phyloP scores from a whole-genome alignment of 2,113 vertebrate genomes.

The Axis porcinus region DNA sequence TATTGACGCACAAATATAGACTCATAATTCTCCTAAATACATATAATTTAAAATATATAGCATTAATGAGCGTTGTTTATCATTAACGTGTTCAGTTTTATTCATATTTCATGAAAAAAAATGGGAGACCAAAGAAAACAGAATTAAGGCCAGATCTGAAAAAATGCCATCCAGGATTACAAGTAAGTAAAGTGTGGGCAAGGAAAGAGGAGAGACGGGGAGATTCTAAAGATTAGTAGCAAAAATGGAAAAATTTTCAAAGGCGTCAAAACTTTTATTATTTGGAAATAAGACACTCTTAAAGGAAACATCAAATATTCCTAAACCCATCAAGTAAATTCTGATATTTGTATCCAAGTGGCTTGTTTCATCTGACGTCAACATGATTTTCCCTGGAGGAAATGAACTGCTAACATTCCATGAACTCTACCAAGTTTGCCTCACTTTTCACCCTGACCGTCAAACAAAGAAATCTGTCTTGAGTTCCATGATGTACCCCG shows the following conservation, averaged over 20 bases:
- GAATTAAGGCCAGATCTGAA: conserved; percentile 1
- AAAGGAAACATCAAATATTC: neutral
- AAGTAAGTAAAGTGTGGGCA: neutral
- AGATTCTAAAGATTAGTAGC: neutral
- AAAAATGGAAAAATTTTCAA: neutral
- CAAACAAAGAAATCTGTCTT: conserved; percentile 76
- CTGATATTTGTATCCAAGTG: neutral
- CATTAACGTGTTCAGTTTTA: conserved; percentile 60
- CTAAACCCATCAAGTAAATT: neutral
- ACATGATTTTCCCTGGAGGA: neutral
- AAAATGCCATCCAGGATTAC: conserved; percentile 35
- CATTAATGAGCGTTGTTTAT: conserved; percentile 40
- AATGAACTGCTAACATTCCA: neutral
- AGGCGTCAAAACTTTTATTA: conserved; percentile 10
- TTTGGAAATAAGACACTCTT: neutral
- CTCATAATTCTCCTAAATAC: neutral
- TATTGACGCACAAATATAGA: neutral
- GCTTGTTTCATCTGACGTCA: neutral
- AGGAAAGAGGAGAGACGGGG: too few relatives aligned
- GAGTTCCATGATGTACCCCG: conserved; percentile 69
- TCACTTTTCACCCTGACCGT: conserved; percentile 22
- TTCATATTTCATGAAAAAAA: conserved; percentile 38
- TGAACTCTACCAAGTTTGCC: neutral
- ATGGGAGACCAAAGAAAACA: conserved; percentile 49
- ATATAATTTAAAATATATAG: neutral